These are phyloP conservation scores for Tretioscincus oriximinensis DNA, from an alignment of 2,113 vertebrate genomes.

Conservation along the genomic window DNA sequence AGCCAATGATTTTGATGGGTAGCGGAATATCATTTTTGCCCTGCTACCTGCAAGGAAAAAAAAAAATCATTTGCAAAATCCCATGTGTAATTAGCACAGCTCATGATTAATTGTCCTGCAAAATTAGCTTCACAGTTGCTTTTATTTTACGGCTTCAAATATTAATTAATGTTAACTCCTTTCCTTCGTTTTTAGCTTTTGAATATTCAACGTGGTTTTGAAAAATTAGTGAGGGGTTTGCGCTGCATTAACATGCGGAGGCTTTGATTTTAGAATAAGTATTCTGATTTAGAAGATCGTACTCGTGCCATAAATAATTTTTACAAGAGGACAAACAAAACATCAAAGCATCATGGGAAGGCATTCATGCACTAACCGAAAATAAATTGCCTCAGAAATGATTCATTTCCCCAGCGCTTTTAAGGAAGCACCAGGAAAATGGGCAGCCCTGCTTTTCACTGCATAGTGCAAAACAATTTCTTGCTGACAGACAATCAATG, in stretches of 20 bases:
- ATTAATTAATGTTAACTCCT: conserved; percentile 99
- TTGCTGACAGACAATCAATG: conserved; percentile 54
- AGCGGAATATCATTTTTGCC: conserved; percentile 93
- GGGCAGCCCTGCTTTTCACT: conserved; percentile 76
- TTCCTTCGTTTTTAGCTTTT: conserved; percentile 88
- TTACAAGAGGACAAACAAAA: conserved; percentile 89
- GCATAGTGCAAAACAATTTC: conserved; percentile 65
- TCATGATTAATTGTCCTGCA: conserved; percentile 99
- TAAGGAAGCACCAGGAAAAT: conserved; percentile 80
- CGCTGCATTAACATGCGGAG: conserved; percentile 80
- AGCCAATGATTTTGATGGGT: conserved; percentile 95
- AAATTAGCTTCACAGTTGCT: conserved; percentile 99
- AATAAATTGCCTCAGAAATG: conserved; percentile 91
- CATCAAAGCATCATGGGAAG: conserved; percentile 83
- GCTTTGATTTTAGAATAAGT: conserved; percentile 88
- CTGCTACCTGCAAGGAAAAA: conserved; percentile 88
- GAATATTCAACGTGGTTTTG: conserved; percentile 94
- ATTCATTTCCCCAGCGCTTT: conserved; percentile 82
- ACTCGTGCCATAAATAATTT: conserved; percentile 92
- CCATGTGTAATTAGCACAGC: conserved; percentile 98
- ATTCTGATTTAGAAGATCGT: conserved; percentile 87
- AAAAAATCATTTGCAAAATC: conserved; percentile 98
- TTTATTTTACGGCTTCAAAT: conserved; percentile 99
- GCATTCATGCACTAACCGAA: conserved; percentile 84
- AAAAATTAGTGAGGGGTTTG: conserved; percentile 87